phyloP scores from a whole-genome alignment of 2,888 invertebrate species.

The Sipunculus nudus region DNA sequence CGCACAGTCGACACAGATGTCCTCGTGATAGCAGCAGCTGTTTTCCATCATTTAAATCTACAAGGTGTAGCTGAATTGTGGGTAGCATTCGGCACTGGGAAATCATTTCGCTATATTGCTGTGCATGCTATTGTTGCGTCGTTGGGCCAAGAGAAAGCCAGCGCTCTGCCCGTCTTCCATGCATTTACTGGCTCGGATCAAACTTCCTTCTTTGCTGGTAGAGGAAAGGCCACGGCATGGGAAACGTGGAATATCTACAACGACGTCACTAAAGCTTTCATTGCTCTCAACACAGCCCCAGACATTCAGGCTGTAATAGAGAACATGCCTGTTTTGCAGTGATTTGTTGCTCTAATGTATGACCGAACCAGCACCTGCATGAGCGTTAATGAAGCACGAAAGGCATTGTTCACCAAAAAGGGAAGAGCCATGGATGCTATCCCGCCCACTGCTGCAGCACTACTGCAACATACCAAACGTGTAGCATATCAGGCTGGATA shows the following conservation, averaged over 20 bases:
- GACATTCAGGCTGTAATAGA: neutral
- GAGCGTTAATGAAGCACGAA: slow-evolving; percentile 29
- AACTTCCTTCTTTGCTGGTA: slow-evolving; percentile 19
- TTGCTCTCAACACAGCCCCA: neutral
- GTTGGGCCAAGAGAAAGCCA: slow-evolving; percentile 14
- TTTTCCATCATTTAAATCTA: slow-evolving; percentile 19
- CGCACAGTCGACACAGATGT: slow-evolving; percentile 33
- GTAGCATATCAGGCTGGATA: slow-evolving; percentile 31
- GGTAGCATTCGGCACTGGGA: slow-evolving; percentile 29
- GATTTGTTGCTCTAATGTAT: slow-evolving; percentile 39
- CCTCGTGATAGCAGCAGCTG: too few relatives aligned
- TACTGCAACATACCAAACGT: slow-evolving; percentile 33
- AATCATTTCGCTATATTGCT: slow-evolving; percentile 29
- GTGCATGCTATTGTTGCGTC: slow-evolving; percentile 21
- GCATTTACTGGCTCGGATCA: slow-evolving; percentile 35
- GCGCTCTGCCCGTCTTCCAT: slow-evolving; percentile 23
- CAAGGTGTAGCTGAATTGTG: slow-evolving; percentile 13
- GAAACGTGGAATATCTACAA: neutral
- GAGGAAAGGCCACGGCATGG: slow-evolving; percentile 24
- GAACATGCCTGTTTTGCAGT: slow-evolving; percentile 22
- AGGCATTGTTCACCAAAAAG: slow-evolving; percentile 26
- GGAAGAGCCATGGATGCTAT: slow-evolving; percentile 20
- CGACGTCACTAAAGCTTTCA: neutral
- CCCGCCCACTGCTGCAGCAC: slow-evolving; percentile 36
- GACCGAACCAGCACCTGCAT: slow-evolving; percentile 16